Evolutionary conservation across 2,113 vertebrate genomes (phyloP).

Genomic region (Hipposideros armiger): DNA sequence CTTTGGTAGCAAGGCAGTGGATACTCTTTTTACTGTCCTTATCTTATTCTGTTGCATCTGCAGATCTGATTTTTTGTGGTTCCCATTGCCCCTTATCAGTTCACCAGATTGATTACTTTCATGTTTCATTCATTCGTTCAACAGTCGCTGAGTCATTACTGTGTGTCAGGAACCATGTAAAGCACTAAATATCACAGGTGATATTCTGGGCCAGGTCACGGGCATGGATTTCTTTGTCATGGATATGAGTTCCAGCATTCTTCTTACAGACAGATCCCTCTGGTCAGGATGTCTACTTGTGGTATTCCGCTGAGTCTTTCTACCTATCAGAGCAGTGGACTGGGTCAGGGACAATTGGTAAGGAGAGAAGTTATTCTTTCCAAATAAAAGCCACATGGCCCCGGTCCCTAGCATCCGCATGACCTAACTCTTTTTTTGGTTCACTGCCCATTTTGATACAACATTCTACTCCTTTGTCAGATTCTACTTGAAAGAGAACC

Average conservation of each 20-base stretch:
- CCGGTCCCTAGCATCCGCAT: neutral
- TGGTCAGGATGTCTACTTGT: neutral
- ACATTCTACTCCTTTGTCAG: neutral
- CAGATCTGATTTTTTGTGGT: neutral
- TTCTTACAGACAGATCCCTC: neutral
- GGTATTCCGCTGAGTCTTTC: neutral
- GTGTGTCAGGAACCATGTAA: neutral
- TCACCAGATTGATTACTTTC: neutral
- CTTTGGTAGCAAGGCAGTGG: neutral
- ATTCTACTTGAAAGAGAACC: conserved; percentile 41
- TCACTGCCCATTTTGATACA: neutral
- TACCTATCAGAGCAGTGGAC: neutral
- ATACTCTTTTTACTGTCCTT: neutral
- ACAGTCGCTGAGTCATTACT: neutral
- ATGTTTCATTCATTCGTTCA: neutral
- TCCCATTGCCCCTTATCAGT: neutral
- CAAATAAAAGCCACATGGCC: neutral
- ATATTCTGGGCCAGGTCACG: neutral
- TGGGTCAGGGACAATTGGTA: neutral
- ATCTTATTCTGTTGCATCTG: neutral
- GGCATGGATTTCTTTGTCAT: neutral
- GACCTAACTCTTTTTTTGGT: neutral
- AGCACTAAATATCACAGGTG: neutral
- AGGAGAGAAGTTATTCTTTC: neutral
- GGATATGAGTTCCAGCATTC: neutral